A percentile compares a stretch with the other conserved stretches of the same genome.
Evolutionary conservation across 1,140 invertebrate species (phyloP).

Genomic region (Daktulosphaira vitifoliae): DNA sequence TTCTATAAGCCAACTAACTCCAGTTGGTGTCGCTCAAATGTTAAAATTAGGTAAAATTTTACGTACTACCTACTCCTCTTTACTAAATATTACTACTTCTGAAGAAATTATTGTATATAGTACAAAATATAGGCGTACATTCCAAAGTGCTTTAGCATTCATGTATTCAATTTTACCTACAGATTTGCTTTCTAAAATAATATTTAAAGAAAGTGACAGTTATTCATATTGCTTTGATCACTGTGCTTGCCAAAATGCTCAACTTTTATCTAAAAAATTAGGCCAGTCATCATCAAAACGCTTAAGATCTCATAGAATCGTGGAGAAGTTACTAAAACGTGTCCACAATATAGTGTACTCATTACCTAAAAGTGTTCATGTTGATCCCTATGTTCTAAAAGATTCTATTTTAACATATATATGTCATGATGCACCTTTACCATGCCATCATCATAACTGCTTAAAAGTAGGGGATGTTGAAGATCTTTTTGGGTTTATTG

Average conservation of each 20-base stretch:
- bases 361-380: constrained; percentile 50
- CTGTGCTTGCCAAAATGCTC: constrained; percentile 67
- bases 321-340: constrained; percentile 56
- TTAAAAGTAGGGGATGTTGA: constrained; percentile 8
- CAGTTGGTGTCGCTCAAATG: constrained; percentile 59
- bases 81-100: constrained; percentile 44
- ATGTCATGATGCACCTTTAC: constrained; percentile 70
- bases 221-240: constrained; percentile 77
- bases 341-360: constrained; percentile 52
- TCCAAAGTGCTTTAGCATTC: constrained; percentile 76
- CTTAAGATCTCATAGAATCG: constrained; percentile 57
- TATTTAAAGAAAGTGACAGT: constrained; percentile 62
- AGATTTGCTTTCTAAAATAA: constrained; percentile 45
- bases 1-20: constrained; percentile 62
- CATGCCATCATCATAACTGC: constrained; percentile 50
- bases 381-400: constrained; percentile 59
- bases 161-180: constrained; percentile 62
- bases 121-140: constrained; percentile 76
- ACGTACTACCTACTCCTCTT: constrained; percentile 56
- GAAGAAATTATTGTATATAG: constrained; percentile 63
- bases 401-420: constrained; percentile 73
- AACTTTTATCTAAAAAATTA: constrained; percentile 51
- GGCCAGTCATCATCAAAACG: constrained; percentile 46
- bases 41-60: constrained; percentile 65
- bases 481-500: constrained; percentile 61